Conservation (phyloP, 2,113 vertebrate genomes). For the Bostrychus sinensis region DNA sequence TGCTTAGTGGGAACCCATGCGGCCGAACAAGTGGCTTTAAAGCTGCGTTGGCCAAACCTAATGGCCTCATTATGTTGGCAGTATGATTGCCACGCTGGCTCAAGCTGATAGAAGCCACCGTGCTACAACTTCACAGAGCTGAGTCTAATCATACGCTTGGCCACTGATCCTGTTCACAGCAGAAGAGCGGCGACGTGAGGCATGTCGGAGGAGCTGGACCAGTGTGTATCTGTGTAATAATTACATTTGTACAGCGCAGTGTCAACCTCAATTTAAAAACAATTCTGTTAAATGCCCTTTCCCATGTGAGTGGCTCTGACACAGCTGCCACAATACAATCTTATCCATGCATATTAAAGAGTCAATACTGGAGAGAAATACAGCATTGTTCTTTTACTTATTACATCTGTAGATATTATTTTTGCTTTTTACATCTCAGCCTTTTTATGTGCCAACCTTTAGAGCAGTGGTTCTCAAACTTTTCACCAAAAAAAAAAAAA, state of each 20-base stretch:
- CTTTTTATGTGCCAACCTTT: too few species aligned
- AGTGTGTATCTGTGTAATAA: slow-evolving; percentile 35
- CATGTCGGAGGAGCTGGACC: slow-evolving; percentile 4
- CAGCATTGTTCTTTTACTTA: too few species aligned
- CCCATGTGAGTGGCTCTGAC: neutral
- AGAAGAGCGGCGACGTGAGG: slow-evolving; percentile 47
- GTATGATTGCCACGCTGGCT: slow-evolving; percentile 47
- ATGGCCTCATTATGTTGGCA: slow-evolving; percentile 66
- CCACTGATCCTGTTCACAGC: slow-evolving; percentile 58
- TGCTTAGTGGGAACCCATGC: slow-evolving; percentile 24
- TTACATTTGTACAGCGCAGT: slow-evolving; percentile 48
- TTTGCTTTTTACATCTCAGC: too few species aligned
- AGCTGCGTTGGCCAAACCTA: slow-evolving; percentile 44
- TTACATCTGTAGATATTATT: too few species aligned
- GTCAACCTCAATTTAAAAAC: slow-evolving; percentile 57
- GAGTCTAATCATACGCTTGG: slow-evolving; percentile 65
- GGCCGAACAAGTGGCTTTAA: slow-evolving; percentile 38
- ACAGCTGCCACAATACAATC: too few species aligned
- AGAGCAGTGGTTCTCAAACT: too few species aligned
- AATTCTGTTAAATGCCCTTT: slow-evolving; percentile 51
- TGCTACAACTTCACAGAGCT: slow-evolving; percentile 39
- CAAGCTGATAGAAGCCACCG: slow-evolving; percentile 40
- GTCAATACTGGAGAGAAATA: too few species aligned
- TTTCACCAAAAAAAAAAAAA: too few species aligned
- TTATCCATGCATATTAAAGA: too few species aligned